Percentiles rank a stretch among this genome's conserved stretches.
These are phyloP conservation scores for Cyclopterus lumpus DNA, from an alignment of 2,797 vertebrate genomes.

Conservation along the genomic window DNA sequence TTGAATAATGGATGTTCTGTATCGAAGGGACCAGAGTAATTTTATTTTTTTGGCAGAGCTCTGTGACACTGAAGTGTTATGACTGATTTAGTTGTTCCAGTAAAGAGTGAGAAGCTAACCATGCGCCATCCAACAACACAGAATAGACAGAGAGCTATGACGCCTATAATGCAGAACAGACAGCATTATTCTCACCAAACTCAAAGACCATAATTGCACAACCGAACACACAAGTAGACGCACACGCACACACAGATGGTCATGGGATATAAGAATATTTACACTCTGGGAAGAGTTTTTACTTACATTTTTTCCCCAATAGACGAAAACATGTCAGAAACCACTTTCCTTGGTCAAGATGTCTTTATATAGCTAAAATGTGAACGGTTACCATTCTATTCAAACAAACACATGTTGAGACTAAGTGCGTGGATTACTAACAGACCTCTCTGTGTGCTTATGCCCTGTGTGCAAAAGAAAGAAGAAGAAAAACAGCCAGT, in stretches of 20 bases:
- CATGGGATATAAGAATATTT: background rate
- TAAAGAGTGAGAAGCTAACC: slow-evolving; percentile 29
- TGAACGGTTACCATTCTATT: slow-evolving; percentile 36
- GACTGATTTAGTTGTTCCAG: slow-evolving; percentile 50
- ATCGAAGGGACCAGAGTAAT: slow-evolving; percentile 27
- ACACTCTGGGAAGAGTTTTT: background rate
- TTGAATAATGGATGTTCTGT: slow-evolving; percentile 62
- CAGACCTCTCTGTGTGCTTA: slow-evolving; percentile 60
- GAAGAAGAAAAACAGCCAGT: slow-evolving; percentile 53
- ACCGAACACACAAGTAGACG: background rate
- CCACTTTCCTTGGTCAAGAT: background rate
- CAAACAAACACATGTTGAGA: slow-evolving; percentile 66
- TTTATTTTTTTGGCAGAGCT: slow-evolving; percentile 11
- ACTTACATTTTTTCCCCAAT: background rate
- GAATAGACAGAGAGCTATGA: slow-evolving; percentile 15
- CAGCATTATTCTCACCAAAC: slow-evolving; percentile 23
- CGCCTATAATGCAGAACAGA: slow-evolving; percentile 25
- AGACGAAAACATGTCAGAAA: slow-evolving; percentile 10
- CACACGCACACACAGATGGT: slow-evolving; percentile 2
- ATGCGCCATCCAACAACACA: slow-evolving; percentile 24
- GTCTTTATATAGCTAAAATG: slow-evolving; percentile 23
- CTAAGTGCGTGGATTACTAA: slow-evolving; percentile 62
- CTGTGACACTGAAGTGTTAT: slow-evolving; percentile 50
- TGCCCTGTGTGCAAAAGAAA: slow-evolving; percentile 41
- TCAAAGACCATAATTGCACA: background rate